Base-by-base conservation (phyloP, 2,113 vertebrate species). In the Bos indicus region DNA sequence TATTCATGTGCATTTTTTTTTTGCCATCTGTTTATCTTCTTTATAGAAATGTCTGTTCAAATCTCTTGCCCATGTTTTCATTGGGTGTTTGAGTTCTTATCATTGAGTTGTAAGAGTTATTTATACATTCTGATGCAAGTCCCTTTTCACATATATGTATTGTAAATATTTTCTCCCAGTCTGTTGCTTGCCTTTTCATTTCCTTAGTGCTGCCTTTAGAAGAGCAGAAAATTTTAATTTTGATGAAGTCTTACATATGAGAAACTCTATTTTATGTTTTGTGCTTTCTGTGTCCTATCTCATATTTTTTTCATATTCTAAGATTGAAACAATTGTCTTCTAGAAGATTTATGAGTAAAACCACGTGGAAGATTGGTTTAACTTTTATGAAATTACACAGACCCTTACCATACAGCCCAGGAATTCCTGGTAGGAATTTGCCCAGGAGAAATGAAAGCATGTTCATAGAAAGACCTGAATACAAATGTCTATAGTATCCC, bases 41-140 rank as follows among this genome's bases (percentile, higher is more conserved):
- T 94, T 97, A 93, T 93, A 86, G 89, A 97, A 97, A 94, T 97
- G 81, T 97, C 93, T 98, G 89, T 94, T 97, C 93, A 98, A 83
- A 96, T 92, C 86, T 94, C 97, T 97, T 89, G 67, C 94, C 95
- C 95, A 91, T 96, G 91, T 97, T 98, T 98, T 91, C 95, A 95
- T 94, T 96, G 94, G 83, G 51, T 94, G 62, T 95, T 96, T 95
- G 93, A 96, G 52, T 96, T 97, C 91, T 93, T 96, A 97, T 95
- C 92, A 77, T 91, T 91, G 89, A 97, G 85, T 91, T 60, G 9
- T 89, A 82, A 48, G 83, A 91, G 82, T 95, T 98, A 97, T 96
- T 96, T 97, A 93, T 94, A 94, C 87, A 97, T 94, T 97, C 96
- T 81, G n/a, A 96, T 87, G 51, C 78, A 94, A 97, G 82, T 97